Base-by-base conservation (phyloP, 2,113 vertebrate genomes). In the Corythaeola cristata region DNA sequence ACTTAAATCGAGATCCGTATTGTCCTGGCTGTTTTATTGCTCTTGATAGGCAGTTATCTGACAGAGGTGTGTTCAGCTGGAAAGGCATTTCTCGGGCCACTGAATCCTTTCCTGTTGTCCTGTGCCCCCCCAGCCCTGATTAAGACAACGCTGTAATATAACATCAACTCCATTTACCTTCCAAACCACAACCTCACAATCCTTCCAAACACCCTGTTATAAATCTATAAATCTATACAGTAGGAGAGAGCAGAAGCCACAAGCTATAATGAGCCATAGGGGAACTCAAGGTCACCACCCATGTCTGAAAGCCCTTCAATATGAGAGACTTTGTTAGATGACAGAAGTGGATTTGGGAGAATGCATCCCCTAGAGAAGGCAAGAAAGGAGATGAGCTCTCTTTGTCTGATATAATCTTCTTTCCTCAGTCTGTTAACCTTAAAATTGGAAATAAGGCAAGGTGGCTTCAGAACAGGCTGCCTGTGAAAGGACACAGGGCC, bases 201-300 rank as follows among this genome's bases (percentile, higher is more conserved):
- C 32, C 58, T 94, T 83, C 41, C 28, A 67, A 86, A 92, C 14
- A 52, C 47, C 19, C 55, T 93, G 71, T 63, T 86, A 94, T 89
- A 94, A 90, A 93, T 85, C 84, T 74, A 85, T 94, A 87, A 78
- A 91, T 93, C 83, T 59, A 58, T 86, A 74, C 17, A 77, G 47
- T 21, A 93, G n/a, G 63, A 90, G 55, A 90, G 37, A 90, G 66
- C 27, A 91, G 85, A 91, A 93, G 63, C 67, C 75, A 73, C 89
- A 73, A 73, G 67, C n/a, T 79, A 37, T 92, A 95, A 95, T 71
- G 88, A 95, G 83, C 83, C 83, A 45, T 83, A 83, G 68, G 75
- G 90, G 88, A 95, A 19, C 79, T 95, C 92, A 97, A 95, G 85
- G 90, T 93, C 90, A 59, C 58, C 88, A 77, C 72, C 66, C 55